Evolutionary conservation across 1,140 invertebrate genomes (phyloP).

Genomic region (Aethina tumida): DNA sequence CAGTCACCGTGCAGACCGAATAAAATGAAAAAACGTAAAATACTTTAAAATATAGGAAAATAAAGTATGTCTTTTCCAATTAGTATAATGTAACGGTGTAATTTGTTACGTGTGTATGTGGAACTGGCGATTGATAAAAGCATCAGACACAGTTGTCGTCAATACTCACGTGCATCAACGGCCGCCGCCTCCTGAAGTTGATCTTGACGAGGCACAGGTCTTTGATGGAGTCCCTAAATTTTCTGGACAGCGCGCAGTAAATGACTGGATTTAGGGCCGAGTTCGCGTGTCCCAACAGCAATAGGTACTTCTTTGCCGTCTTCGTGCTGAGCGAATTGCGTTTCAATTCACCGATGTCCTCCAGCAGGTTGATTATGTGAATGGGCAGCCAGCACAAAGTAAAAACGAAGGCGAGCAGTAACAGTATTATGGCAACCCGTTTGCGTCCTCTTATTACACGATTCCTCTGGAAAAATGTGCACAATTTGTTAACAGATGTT

Average conservation of each 20-base stretch:
- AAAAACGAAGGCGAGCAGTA: conserved; percentile 63
- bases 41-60: too few species aligned
- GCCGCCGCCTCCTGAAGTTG: conserved; percentile 17
- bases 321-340: conserved; percentile 15
- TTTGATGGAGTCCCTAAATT: conserved; percentile 63
- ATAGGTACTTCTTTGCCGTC: conserved; percentile 34
- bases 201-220: conserved; percentile 42
- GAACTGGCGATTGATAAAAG: too few species aligned
- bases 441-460: conserved; percentile 56
- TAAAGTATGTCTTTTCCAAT: too few species aligned
- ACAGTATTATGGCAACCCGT: conserved; percentile 61
- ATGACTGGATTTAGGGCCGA: conserved; percentile 82
- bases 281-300: conserved; percentile 60
- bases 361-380: conserved; percentile 54
- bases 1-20: too few species aligned
- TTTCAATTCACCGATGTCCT: conserved; percentile 45
- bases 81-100: too few species aligned
- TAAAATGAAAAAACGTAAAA: too few species aligned
- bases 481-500: too few species aligned
- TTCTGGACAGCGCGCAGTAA: conserved; percentile 80
- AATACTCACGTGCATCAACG: too few species aligned
- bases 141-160: too few species aligned
- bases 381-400: conserved; percentile 73
- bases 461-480: conserved; percentile 41
- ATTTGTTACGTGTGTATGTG: too few species aligned